Evolutionary conservation across 2,888 invertebrate genomes (phyloP).

Genomic region (Xestia xanthographa): DNA sequence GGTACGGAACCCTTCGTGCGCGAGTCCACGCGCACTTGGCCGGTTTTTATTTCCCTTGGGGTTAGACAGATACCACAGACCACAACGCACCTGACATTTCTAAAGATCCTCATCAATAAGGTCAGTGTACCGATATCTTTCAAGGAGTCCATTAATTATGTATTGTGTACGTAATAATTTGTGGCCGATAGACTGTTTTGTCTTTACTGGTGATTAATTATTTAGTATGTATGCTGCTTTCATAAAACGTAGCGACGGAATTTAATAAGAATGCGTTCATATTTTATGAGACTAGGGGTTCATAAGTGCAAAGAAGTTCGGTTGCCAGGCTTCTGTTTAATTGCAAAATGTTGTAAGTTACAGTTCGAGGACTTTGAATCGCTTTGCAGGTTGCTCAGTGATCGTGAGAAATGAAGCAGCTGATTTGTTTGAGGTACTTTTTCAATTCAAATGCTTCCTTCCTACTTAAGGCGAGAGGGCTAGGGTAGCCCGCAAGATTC

Average conservation of each 20-base stretch:
- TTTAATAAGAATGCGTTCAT: constrained; percentile 22
- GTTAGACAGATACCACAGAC: too few species aligned
- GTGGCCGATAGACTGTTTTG: too few species aligned
- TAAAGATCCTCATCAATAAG: too few species aligned
- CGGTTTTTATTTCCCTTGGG: too few species aligned
- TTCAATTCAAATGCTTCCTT: constrained; percentile 10
- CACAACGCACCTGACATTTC: too few species aligned
- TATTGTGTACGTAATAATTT: too few species aligned
- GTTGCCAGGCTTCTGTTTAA: constrained; percentile 16
- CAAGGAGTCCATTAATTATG: too few species aligned
- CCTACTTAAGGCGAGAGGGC: background rate
- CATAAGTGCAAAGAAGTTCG: constrained; percentile 30
- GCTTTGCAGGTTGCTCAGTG: constrained; percentile 35
- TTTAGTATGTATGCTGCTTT: background rate
- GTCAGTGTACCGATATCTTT: too few species aligned
- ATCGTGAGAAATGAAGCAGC: constrained; percentile 38
- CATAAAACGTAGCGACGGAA: background rate
- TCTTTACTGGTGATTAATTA: background rate
- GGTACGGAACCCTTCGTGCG: too few species aligned
- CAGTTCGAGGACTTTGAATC: constrained; percentile 31
- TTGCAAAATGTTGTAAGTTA: constrained; percentile 35
- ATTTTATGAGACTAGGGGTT: constrained; percentile 38
- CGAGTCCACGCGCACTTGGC: too few species aligned
- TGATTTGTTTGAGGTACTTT: constrained; percentile 22
- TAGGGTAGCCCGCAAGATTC: background rate